Conservation (phyloP, 1,140 invertebrate species). For the Drosophila novamexicana region DNA sequence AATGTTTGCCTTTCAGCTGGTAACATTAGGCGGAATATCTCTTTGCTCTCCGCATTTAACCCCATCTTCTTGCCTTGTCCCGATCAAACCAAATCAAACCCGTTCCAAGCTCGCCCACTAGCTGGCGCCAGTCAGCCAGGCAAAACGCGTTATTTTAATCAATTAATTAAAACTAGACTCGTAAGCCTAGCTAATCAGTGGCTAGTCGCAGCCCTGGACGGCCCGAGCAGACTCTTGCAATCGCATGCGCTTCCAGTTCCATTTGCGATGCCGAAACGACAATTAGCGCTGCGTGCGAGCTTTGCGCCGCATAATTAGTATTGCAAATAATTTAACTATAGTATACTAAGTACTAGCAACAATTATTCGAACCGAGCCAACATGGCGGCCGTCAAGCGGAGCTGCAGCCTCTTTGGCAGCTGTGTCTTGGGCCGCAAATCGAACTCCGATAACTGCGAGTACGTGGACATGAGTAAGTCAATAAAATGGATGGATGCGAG, state of each 20-base stretch:
- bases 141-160: slow-evolving; percentile 64
- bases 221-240: background rate
- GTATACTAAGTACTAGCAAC: slow-evolving; percentile 8
- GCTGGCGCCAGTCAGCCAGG: slow-evolving; percentile 10
- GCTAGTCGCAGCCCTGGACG: background rate
- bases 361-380: slow-evolving; percentile 19
- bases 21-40: background rate
- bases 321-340: slow-evolving; percentile 6
- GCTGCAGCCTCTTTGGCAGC: slow-evolving; percentile 58
- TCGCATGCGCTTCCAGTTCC: slow-evolving; percentile 51
- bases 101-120: slow-evolving; percentile 22
- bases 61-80: background rate
- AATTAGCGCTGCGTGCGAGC: slow-evolving; percentile 62
- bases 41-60: no score
- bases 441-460: slow-evolving; percentile 42
- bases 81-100: slow-evolving; percentile 28
- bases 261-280: slow-evolving; percentile 74
- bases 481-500: slow-evolving; percentile 3
- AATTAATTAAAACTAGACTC: slow-evolving; percentile 70
- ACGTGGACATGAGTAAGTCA: slow-evolving; percentile 76
- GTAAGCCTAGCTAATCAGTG: slow-evolving; percentile 49
- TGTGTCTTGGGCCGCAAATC: slow-evolving; percentile 42
- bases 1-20: background rate
- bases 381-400: slow-evolving; percentile 45
- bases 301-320: slow-evolving; percentile 22